Evolutionary conservation across 2,888 invertebrate genomes (phyloP), one percentile per base, ranked within the genome.

Genomic region (Tetragonula carbonaria): DNA sequence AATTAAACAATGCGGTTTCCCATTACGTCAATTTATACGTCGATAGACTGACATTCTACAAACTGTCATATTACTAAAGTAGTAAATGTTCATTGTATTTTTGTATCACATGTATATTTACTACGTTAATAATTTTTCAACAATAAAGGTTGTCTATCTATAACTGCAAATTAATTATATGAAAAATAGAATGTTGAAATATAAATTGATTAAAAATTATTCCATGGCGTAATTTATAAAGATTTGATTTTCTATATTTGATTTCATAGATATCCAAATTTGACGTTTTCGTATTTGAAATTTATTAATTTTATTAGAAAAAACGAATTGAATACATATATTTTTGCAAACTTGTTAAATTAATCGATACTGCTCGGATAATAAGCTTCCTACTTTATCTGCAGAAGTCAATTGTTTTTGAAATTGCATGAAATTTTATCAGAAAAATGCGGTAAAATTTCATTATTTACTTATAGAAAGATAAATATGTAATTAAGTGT

Each of bases 371-470:
- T 68, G 18, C 33, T 8, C 55, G 6, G 38, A 50, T 57, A 50
- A 70, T 63, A 5, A 28, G 23, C 33, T 78, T 57, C 28, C 80
- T 80, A 80, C 78, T 55, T 78, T 78, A 78, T 65, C 80, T 55
- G 16, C 80, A 70, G 78, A 55, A n/a, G 80, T 38, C 68, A 77
- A 77, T 79, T 33, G 21, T 33, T 23, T 18, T 33, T 33, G 3
- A 33, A 33, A 33, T 33, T 33, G 33, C 18, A 23, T 4, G 21
- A 45, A 50, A 28, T 50, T 18, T 67, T n/a, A 23, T 67, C 50
- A 2, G 18, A 18, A 51, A 50, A 50, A 50, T 4, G 23, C 16
- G 23, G 50, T 23, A 50, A 67, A 38, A n/a, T 38, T 2, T 66
- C 38, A 65, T 45, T 16, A 16, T n/a, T n/a, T 66, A 13, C 5